Conservation (phyloP, 2,113 vertebrate genomes). For the Nyctibius bracteatus region DNA sequence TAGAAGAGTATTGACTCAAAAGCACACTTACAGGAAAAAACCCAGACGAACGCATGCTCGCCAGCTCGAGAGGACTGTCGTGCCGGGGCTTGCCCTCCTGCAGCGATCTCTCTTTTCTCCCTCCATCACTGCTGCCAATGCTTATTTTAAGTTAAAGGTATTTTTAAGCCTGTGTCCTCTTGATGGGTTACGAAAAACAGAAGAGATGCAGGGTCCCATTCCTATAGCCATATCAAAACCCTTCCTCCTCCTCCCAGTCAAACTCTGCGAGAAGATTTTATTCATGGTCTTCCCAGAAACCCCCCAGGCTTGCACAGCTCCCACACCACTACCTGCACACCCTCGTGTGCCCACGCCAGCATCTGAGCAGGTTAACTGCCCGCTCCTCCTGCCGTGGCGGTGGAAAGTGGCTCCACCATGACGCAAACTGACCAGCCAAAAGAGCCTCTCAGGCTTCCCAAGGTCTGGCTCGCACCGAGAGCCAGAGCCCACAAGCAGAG, state of each 20-base stretch:
- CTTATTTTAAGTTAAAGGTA: neutral
- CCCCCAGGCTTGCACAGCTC: neutral
- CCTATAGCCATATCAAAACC: neutral
- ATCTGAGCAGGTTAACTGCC: neutral
- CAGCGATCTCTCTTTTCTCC: neutral
- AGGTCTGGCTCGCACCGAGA: neutral
- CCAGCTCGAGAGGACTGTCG: neutral
- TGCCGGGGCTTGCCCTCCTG: neutral
- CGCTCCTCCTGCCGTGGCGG: neutral
- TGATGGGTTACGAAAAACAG: neutral
- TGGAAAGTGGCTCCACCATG: neutral
- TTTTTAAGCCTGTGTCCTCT: neutral
- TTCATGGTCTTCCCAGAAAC: neutral
- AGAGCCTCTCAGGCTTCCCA: neutral
- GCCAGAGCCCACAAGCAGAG: neutral
- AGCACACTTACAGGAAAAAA: neutral
- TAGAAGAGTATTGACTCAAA: neutral
- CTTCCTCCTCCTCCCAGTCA: neutral
- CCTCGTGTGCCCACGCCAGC: accelerated
- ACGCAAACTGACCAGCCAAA: neutral
- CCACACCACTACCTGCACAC: accelerated
- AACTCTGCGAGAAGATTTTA: neutral
- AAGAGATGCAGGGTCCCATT: neutral
- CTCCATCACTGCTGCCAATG: neutral
- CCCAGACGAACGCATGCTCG: neutral